These are phyloP conservation scores for Coronaproctus castanopsis DNA, from an alignment of 2,888 invertebrate species.

Conservation along the genomic window DNA sequence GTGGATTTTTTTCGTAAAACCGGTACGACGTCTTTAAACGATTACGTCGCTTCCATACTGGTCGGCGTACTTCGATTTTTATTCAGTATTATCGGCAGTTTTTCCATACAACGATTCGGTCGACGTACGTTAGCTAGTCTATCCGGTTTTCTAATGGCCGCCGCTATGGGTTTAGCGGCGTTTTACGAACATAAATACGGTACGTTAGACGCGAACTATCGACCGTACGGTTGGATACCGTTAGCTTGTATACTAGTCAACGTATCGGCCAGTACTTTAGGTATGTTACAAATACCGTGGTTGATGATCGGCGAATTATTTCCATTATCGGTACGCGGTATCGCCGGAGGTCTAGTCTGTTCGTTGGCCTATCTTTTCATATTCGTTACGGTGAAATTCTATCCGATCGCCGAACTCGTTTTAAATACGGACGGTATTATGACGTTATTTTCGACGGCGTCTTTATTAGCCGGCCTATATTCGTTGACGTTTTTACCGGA, in stretches of 20 bases:
- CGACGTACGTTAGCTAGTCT: constrained; percentile 40
- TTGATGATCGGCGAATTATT: constrained; percentile 53
- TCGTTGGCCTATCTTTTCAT: constrained; percentile 47
- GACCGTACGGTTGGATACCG: constrained; percentile 27
- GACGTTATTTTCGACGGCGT: constrained; percentile 39
- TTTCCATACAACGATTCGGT: constrained; percentile 40
- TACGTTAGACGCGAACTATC: constrained; percentile 20
- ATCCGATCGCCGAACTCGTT: constrained; percentile 33
- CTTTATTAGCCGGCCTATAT: constrained; percentile 38
- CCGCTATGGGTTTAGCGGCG: constrained; percentile 33
- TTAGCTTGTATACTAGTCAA: constrained; percentile 42
- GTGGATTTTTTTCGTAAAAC: constrained; percentile 48
- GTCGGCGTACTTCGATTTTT: constrained; percentile 37
- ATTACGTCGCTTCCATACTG: constrained; percentile 45
- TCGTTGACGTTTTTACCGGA: constrained; percentile 42
- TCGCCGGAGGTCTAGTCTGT: constrained; percentile 47
- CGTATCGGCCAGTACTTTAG: constrained; percentile 51
- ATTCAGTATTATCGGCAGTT: constrained; percentile 44
- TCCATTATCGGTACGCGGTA: constrained; percentile 43
- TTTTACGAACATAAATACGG: constrained; percentile 21
- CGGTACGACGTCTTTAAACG: constrained; percentile 37
- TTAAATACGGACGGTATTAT: constrained; percentile 36
- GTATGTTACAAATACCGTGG: constrained; percentile 52
- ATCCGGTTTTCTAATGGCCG: constrained; percentile 42
- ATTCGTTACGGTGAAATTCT: constrained; percentile 48